Percentiles rank a stretch among this genome's conserved stretches.
These are phyloP conservation scores for Carassius gibelio DNA, from an alignment of 2,113 vertebrate species.

Conservation along the genomic window DNA sequence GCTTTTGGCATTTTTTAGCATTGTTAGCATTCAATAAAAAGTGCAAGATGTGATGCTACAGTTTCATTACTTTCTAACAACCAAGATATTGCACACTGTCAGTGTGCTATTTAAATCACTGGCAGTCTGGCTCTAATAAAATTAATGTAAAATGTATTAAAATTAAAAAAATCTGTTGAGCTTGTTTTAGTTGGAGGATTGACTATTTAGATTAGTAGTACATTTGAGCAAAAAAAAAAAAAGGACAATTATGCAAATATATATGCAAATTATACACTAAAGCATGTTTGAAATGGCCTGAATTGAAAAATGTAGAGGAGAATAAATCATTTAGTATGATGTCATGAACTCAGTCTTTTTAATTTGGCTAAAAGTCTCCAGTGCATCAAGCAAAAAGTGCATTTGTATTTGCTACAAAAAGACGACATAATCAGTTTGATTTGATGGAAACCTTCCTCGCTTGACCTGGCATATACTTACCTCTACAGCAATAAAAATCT, in stretches of 20 bases:
- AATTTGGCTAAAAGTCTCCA: slow-evolving; percentile 25
- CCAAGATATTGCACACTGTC: too few relatives aligned
- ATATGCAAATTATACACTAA: background rate
- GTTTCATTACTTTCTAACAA: too few relatives aligned
- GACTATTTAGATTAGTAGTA: background rate
- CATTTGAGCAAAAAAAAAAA: too few relatives aligned
- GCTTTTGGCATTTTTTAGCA: too few relatives aligned
- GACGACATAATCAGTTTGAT: background rate
- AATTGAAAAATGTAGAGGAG: background rate
- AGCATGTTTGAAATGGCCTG: background rate
- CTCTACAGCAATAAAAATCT: background rate
- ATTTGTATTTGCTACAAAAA: slow-evolving; percentile 8
- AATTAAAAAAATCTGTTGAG: background rate
- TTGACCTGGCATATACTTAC: background rate
- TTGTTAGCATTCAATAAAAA: too few relatives aligned
- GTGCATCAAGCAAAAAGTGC: background rate
- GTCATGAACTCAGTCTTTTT: background rate
- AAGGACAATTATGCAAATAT: background rate
- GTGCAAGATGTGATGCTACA: too few relatives aligned
- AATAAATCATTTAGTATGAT: background rate
- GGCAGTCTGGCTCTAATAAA: background rate
- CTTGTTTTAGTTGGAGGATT: background rate
- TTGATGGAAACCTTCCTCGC: slow-evolving; percentile 2
- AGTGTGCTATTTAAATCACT: background rate
- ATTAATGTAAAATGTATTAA: background rate